phyloP scores from a whole-genome alignment of 2,797 vertebrate genomes.

The Margarornis squamiger region DNA sequence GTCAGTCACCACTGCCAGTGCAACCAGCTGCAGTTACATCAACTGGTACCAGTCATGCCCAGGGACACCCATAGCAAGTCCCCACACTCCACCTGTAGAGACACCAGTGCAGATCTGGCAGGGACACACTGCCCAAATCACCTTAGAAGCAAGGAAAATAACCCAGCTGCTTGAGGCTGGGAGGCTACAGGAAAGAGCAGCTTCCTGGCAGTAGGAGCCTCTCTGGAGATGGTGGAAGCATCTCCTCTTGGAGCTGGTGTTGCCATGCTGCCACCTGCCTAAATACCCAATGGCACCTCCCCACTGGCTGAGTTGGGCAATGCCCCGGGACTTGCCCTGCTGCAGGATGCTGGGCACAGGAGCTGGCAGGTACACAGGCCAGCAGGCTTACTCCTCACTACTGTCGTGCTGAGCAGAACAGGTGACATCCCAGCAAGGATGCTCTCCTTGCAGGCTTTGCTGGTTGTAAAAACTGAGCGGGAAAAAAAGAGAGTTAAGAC shows the following conservation, averaged over 20 bases:
- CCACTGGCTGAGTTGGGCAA: not conserved
- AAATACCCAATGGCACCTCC: not conserved
- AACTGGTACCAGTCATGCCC: not conserved
- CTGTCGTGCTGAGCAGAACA: rapidly evolving
- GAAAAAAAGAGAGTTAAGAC: not conserved
- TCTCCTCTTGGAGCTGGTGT: not conserved
- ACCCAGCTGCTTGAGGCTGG: not conserved
- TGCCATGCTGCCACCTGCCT: not conserved
- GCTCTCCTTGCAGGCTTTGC: not conserved
- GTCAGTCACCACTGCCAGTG: not conserved
- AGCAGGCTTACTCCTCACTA: not conserved
- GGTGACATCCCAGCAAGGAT: not conserved
- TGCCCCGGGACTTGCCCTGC: not conserved
- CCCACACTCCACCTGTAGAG: not conserved
- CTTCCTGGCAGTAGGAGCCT: not conserved
- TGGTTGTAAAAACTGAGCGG: not conserved
- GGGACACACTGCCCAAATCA: not conserved
- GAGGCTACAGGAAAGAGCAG: not conserved
- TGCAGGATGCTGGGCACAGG: not conserved
- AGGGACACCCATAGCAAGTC: not conserved
- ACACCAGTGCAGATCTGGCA: not conserved
- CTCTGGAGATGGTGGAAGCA: not conserved
- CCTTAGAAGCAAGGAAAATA: not conserved
- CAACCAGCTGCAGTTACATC: not conserved
- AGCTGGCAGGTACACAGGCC: not conserved